These are phyloP conservation scores for Pomacea canaliculata DNA, from an alignment of 2,888 invertebrate genomes.

Conservation along the genomic window DNA sequence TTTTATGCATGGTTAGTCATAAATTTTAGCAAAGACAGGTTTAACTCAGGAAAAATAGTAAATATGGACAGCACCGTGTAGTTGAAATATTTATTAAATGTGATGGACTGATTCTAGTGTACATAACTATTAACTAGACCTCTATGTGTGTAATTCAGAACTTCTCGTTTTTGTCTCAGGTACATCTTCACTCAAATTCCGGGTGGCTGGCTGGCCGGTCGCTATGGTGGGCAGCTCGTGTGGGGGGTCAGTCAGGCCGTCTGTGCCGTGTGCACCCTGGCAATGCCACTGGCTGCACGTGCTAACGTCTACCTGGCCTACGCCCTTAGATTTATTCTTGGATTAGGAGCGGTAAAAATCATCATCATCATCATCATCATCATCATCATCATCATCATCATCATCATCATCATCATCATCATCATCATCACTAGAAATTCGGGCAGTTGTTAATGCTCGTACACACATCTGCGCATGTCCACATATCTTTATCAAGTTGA, in stretches of 20 bases:
- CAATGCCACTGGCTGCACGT: constrained; percentile 29
- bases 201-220: constrained; percentile 36
- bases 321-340: constrained; percentile 59
- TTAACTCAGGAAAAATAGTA: too few species aligned
- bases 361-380: constrained; percentile 51
- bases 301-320: constrained; percentile 25
- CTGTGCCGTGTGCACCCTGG: constrained; percentile 24
- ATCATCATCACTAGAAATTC: not conserved
- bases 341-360: constrained; percentile 70
- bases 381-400: not conserved
- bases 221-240: constrained; percentile 32
- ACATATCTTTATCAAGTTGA: too few species aligned
- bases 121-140: too few species aligned
- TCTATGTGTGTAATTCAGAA: too few species aligned
- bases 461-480: too few species aligned
- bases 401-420: constrained; percentile 14
- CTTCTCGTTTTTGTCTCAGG: constrained; percentile 31
- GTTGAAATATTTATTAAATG: too few species aligned
- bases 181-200: constrained; percentile 57
- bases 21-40: too few species aligned
- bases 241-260: constrained; percentile 27
- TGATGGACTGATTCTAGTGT: too few species aligned
- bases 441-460: too few species aligned
- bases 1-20: too few species aligned
- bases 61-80: too few species aligned